Evolutionary conservation across 1,140 invertebrate genomes (phyloP).

Genomic region (Neodiprion lecontei): DNA sequence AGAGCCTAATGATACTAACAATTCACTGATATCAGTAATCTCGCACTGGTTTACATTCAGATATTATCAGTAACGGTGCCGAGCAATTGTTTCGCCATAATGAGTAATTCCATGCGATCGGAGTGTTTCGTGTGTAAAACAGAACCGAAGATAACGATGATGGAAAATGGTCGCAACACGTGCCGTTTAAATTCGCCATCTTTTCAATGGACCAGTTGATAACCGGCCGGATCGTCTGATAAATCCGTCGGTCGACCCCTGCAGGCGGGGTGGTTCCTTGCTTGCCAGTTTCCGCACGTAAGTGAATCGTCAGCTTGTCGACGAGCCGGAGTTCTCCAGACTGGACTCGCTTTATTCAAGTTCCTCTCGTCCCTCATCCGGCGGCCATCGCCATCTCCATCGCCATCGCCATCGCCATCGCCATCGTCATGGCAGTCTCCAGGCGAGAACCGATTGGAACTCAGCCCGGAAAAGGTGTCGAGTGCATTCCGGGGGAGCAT

Average conservation of each 20-base stretch:
- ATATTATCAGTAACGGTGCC: too few species aligned
- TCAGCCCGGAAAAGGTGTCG: conserved; percentile 38
- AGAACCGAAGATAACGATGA: too few species aligned
- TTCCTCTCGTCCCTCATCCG: too few species aligned
- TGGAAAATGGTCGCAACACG: too few species aligned
- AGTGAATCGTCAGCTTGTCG: conserved; percentile 57
- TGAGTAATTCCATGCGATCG: too few species aligned
- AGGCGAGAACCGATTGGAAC: conserved; percentile 47
- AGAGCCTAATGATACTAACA: too few species aligned
- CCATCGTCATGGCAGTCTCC: conserved; percentile 17
- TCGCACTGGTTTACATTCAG: too few species aligned
- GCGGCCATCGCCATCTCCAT: too few species aligned
- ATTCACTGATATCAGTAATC: too few species aligned
- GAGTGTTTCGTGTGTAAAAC: too few species aligned
- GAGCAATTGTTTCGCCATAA: too few species aligned
- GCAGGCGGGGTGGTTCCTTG: background rate
- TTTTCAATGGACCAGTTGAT: conserved; percentile 13
- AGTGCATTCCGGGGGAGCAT: conserved; percentile 45
- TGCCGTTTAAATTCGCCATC: background rate
- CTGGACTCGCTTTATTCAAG: too few species aligned
- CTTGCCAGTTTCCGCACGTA: conserved; percentile 51
- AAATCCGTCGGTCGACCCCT: conserved; percentile 28
- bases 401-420: conserved; percentile 5
- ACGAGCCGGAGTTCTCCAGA: conserved; percentile 8
- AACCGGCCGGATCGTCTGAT: conserved; percentile 16